Conservation (phyloP, 1,140 invertebrate genomes). For the Pseudomyrmex pallidus region DNA sequence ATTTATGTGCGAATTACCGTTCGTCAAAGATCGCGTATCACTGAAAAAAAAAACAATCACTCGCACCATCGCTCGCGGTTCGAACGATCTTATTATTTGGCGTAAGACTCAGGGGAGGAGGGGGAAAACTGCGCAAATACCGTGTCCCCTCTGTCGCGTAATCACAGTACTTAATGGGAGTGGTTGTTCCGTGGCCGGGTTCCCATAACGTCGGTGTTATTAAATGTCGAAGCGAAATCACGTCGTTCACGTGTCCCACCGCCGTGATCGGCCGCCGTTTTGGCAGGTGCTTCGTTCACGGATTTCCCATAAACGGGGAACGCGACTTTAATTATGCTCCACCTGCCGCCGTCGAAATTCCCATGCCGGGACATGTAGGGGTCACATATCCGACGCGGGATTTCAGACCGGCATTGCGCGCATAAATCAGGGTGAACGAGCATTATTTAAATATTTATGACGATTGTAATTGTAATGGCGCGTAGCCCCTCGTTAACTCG, state of each 20-base stretch:
- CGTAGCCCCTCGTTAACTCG: conserved; percentile 40
- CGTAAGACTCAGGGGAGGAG: conserved; percentile 52
- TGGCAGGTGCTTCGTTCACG: conserved; percentile 78
- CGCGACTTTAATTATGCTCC: conserved; percentile 67
- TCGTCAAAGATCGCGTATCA: conserved; percentile 41
- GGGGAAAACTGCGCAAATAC: conserved; percentile 73
- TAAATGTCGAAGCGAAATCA: conserved; percentile 73
- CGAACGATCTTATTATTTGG: neutral
- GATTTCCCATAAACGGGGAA: conserved; percentile 80
- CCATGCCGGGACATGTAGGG: conserved; percentile 41
- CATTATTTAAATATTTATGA: conserved; percentile 62
- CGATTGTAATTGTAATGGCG: conserved; percentile 52
- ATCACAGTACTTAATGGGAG: conserved; percentile 82
- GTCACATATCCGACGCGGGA: conserved; percentile 53
- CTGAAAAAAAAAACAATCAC: conserved; percentile 6
- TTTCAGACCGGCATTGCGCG: conserved; percentile 44
- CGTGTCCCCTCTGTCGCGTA: conserved; percentile 79
- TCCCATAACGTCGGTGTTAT: conserved; percentile 81
- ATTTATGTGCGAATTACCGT: no score
- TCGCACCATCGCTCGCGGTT: neutral
- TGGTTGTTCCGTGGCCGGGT: conserved; percentile 78
- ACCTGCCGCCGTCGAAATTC: conserved; percentile 64
- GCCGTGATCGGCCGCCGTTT: conserved; percentile 69
- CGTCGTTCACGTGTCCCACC: conserved; percentile 58
- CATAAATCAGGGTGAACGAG: conserved; percentile 56